phyloP scores from a whole-genome alignment of 2,797 vertebrate genomes.

The Danio albolineatus region DNA sequence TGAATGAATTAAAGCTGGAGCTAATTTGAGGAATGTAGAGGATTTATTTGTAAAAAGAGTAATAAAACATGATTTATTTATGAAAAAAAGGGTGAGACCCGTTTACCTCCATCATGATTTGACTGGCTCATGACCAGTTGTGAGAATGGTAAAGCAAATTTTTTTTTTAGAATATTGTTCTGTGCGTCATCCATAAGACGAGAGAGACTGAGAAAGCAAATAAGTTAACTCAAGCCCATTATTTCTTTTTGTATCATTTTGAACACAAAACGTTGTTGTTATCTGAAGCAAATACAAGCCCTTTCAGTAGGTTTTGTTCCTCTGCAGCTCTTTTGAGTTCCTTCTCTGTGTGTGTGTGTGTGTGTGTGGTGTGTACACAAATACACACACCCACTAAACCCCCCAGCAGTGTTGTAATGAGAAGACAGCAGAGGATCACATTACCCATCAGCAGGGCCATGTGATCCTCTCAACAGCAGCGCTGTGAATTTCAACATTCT shows the following conservation, averaged over 20 bases:
- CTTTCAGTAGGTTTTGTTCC: background rate
- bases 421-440: constrained; percentile 43
- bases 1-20: too few species aligned
- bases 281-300: background rate
- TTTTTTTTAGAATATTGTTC: background rate
- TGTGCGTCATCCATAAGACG: background rate
- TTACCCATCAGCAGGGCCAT: constrained; percentile 42
- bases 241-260: constrained; percentile 3
- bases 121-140: too few species aligned
- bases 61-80: too few species aligned
- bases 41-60: too few species aligned
- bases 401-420: constrained; percentile 10
- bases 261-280: background rate
- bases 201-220: background rate
- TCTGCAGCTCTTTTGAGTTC: background rate
- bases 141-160: background rate
- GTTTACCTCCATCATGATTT: too few species aligned
- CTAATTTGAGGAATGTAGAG: too few species aligned
- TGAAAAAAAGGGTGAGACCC: too few species aligned
- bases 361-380: constrained; percentile 12
- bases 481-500: constrained; percentile 22
- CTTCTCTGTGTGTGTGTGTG: background rate
- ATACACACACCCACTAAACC: constrained; percentile 24
- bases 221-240: background rate
- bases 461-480: constrained; percentile 33